Evolutionary conservation across 2,888 invertebrate species (phyloP).

Genomic region (Lepidocyrtoides sp.): DNA sequence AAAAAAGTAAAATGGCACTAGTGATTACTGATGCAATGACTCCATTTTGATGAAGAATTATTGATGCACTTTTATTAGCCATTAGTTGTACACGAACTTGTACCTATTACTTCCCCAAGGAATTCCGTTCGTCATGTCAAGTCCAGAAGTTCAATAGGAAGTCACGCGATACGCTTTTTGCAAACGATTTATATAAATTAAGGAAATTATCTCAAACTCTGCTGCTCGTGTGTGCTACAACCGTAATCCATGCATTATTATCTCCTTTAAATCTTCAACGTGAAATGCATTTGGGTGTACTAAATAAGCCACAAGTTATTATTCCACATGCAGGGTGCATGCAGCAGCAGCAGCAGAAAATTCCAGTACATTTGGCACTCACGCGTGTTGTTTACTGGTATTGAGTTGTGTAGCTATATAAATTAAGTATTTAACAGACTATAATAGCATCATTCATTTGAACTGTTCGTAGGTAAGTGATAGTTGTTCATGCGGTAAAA

Average conservation of each 20-base stretch:
- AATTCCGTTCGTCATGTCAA: neutral
- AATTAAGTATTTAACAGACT: neutral
- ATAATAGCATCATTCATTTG: neutral
- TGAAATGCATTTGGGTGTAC: no score
- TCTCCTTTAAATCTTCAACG: no score
- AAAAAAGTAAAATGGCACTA: neutral
- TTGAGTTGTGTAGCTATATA: neutral
- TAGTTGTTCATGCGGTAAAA: neutral
- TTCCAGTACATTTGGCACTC: no score
- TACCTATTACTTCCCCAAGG: neutral
- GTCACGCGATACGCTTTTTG: constrained; percentile 34
- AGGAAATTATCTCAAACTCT: neutral
- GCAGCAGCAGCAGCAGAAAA: no score
- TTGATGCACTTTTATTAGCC: constrained; percentile 29
- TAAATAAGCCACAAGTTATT: neutral
- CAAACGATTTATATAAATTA: constrained; percentile 21
- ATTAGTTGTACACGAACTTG: neutral
- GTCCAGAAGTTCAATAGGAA: neutral
- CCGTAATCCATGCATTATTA: neutral
- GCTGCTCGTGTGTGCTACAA: no score
- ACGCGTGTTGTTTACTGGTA: no score
- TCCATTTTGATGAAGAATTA: constrained; percentile 11
- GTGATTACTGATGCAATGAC: constrained; percentile 4
- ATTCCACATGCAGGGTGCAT: neutral
- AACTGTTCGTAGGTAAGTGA: no score